Evolutionary conservation across 2,113 vertebrate species (phyloP).

Genomic region (Eclectus roratus): DNA sequence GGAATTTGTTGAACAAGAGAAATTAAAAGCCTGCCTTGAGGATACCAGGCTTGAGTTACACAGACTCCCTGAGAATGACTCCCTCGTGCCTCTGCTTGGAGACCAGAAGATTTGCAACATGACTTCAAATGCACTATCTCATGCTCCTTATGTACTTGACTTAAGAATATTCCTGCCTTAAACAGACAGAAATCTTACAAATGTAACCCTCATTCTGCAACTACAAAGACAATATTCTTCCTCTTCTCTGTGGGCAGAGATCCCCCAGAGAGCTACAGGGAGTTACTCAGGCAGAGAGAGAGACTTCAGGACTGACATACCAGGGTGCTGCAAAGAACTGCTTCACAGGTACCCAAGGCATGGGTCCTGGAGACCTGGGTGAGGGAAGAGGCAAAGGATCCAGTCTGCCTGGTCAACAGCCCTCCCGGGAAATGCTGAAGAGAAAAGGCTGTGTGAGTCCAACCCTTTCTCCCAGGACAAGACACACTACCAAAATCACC

Average conservation of each 20-base stretch:
- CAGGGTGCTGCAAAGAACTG: background rate
- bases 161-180: background rate
- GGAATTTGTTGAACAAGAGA: background rate
- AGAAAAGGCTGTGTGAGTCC: background rate
- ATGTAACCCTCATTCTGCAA: background rate
- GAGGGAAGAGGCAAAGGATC: background rate
- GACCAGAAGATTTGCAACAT: background rate
- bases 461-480: background rate
- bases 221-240: background rate
- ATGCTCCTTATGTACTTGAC: background rate
- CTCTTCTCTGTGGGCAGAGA: background rate
- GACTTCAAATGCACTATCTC: background rate
- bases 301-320: accelerated
- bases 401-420: background rate
- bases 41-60: background rate
- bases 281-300: background rate
- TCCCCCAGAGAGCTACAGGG: background rate
- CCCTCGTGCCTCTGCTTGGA: background rate
- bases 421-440: background rate
- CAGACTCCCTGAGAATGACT: background rate
- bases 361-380: background rate
- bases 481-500: background rate
- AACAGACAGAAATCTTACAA: background rate
- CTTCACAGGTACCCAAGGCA: accelerated
- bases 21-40: background rate